Base-by-base conservation (phyloP, 2,888 invertebrate species). In the Nasonia oneida region DNA sequence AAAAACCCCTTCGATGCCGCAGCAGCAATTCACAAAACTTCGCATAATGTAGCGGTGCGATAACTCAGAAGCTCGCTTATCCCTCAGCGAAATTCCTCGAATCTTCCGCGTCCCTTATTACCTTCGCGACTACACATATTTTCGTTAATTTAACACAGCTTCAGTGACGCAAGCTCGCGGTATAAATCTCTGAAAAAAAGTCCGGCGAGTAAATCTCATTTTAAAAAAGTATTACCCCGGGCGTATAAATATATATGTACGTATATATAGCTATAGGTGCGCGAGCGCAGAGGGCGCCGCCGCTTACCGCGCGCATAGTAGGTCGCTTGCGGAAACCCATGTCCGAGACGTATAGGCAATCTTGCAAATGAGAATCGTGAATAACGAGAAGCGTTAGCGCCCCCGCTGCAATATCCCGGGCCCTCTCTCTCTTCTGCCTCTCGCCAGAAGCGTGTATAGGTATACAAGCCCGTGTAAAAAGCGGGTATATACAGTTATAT, bases 291-390 rank as follows among this genome's bases (percentile, higher is more conserved):
- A 87, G 75, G 23, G 64, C 37, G 47, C 12, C n/a, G 70, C 77
- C 37, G 86, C 81, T 81, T 83, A 81, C 85, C 84, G 86, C 75
- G 77, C 84, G 86, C 71, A 81, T 84, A 86, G 86, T 86, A 89
- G 89, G 88, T 90, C 88, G 89, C 89, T 89, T 87, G 88, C 88
- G 89, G 89, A 89, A 88, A 89, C 88, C 90, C 89, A 88, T 89
- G 89, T 88, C 89, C 90, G 91, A 92, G 92, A 92, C 90, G 90
- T 92, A 92, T 92, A 92, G 92, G 92, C 92, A 92, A 92, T 92
- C 92, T 92, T 92, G 92, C 91, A 92, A 92, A 92, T 92, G 92
- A 92, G 92, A 92, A 92, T 92, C 92, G 92, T 92, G 92, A 92
- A 90, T 92, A 92, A 92, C 92, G 91, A 90, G 88, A 90, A 89